Evolutionary conservation across 2,113 vertebrate genomes (phyloP).

Genomic region (human (Homo sapiens)): GRCh38 chr1:210843001-210843500

Average conservation of each 20-base stretch:
- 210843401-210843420: not conserved
- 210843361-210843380: slow-evolving; percentile 53
- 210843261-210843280: not conserved
- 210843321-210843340: slow-evolving; percentile 8
- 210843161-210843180: not conserved
- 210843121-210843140: not conserved
- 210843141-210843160: not conserved
- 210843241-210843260: slow-evolving; percentile 12
- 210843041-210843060: not conserved
- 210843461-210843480: not conserved
- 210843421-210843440: not conserved
- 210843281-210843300: not conserved
- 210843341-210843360: not conserved
- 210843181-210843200: not conserved
- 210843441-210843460: not conserved
- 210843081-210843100: not conserved
- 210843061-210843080: not conserved
- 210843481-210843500: not conserved
- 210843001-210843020: not conserved
- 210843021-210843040: not conserved
- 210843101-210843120: not conserved
- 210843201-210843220: not conserved
- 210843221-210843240: not conserved
- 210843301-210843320: not conserved
- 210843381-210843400: not conserved